phyloP scores from a whole-genome alignment of 2,888 invertebrate genomes.

The Scaptomyza polygonia region DNA sequence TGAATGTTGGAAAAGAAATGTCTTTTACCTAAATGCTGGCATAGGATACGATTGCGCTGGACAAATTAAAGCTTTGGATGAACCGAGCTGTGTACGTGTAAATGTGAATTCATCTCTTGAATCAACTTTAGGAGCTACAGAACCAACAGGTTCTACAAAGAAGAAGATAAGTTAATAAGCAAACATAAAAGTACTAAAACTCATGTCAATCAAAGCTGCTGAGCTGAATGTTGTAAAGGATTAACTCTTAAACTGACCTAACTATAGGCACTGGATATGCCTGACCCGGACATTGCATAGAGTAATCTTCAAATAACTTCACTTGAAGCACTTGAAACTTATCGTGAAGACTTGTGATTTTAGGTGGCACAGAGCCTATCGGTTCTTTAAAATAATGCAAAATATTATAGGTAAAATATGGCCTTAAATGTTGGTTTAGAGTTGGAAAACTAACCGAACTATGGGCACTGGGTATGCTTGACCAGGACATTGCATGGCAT shows the following conservation, averaged over 20 bases:
- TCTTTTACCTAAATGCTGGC: slow-evolving; percentile 82
- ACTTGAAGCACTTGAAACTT: slow-evolving; percentile 84
- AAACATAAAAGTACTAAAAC: not conserved
- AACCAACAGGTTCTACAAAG: slow-evolving; percentile 85
- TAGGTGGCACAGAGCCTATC: slow-evolving; percentile 86
- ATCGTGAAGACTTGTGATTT: slow-evolving; percentile 86
- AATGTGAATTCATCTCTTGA: slow-evolving; percentile 86
- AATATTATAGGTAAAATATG: not conserved
- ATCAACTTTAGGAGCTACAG: slow-evolving; percentile 88
- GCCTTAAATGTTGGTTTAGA: slow-evolving; percentile 8
- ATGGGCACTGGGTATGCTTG: slow-evolving; percentile 90
- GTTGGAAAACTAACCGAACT: slow-evolving; percentile 85
- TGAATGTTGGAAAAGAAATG: slow-evolving; percentile 30
- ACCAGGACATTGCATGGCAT: slow-evolving; percentile 90
- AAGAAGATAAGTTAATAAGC: not conserved
- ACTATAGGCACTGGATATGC: slow-evolving; percentile 88
- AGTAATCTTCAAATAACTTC: slow-evolving; percentile 85
- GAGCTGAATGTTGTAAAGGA: slow-evolving; percentile 53
- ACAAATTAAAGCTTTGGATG: slow-evolving; percentile 87
- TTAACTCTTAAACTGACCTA: slow-evolving; percentile 14
- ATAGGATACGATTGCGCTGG: slow-evolving; percentile 86
- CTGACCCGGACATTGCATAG: slow-evolving; percentile 90
- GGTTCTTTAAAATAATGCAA: slow-evolving; percentile 79
- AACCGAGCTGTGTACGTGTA: slow-evolving; percentile 73
- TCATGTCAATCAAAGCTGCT: not conserved